Evolutionary conservation across 2,888 invertebrate species (phyloP), one percentile per base, ranked within the genome.

Genomic region (Acrobasis suavella): DNA sequence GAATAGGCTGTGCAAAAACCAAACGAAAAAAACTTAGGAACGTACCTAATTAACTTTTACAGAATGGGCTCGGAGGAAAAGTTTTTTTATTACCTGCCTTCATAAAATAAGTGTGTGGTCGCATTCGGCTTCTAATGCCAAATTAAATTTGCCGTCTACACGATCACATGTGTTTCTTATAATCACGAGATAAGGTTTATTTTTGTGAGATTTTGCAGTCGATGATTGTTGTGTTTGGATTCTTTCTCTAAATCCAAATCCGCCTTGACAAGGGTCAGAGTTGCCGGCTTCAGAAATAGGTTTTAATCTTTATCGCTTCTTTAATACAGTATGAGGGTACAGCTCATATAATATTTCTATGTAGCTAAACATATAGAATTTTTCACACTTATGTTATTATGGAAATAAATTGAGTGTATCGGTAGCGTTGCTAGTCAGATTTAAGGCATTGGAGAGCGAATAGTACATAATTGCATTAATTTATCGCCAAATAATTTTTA

Each of bases 231-330:
- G 37, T 37, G 38, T 38, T n/a, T 32, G 32, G 37, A 37, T 37
- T 37, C 54, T 60, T 62, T 62, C 62, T 66, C 64, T 62, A 63
- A 67, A 64, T 63, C 66, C 60, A 58, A 56, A 63, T 32, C 54
- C 15, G 63, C 59, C 63, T 66, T 71, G 69, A 69, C 67, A 68
- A 68, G 70, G 70, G 69, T 71, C 67, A 61, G 52, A 61, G 62
- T 54, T 63, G 50, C 60, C 63, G 60, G 58, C 59, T 51, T 22
- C 59, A 61, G 65, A 67, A 71, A 69, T 67, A 69, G 65, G 66
- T 67, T 68, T 68, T 66, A 62, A 66, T 65, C 65, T 65, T 66
- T 62, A 67, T 65, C 63, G 62, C 63, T 70, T 67, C 63, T 68
- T 65, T 63, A 63, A 67, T 65, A 64, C 63, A 63, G 62, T 58